Percentiles rank a stretch among this genome's conserved stretches.
These are phyloP conservation scores for Trissoscelio sp. DNA, from an alignment of 2,888 invertebrate species.

Conservation along the genomic window DNA sequence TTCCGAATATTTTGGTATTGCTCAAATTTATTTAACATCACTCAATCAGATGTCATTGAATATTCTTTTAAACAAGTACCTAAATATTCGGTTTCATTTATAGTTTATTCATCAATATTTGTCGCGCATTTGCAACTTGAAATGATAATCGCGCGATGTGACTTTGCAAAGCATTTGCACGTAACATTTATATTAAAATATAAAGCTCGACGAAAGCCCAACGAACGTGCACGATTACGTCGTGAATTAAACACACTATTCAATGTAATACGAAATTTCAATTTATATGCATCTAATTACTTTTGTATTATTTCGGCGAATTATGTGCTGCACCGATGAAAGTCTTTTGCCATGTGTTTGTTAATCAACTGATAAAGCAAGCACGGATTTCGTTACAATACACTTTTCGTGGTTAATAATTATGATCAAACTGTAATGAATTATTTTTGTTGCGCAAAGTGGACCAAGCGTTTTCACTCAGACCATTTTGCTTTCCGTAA, in stretches of 20 bases:
- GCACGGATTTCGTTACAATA: slow-evolving; percentile 16
- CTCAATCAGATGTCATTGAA: background rate
- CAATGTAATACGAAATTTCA: slow-evolving; percentile 20
- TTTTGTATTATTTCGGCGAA: slow-evolving; percentile 25
- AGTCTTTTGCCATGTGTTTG: slow-evolving; percentile 7
- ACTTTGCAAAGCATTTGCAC: slow-evolving; percentile 12
- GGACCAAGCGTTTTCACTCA: slow-evolving; percentile 12
- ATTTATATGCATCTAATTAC: slow-evolving; percentile 42
- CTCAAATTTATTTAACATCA: background rate
- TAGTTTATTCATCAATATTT: slow-evolving; percentile 8
- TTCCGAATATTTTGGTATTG: too few relatives aligned
- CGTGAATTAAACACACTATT: slow-evolving; percentile 14
- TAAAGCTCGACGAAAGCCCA: slow-evolving; percentile 21
- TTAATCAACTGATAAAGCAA: slow-evolving; percentile 25
- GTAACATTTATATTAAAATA: slow-evolving; percentile 38
- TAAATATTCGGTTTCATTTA: slow-evolving; percentile 12
- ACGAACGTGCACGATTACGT: slow-evolving; percentile 11
- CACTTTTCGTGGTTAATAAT: slow-evolving; percentile 9
- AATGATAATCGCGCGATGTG: slow-evolving; percentile 22
- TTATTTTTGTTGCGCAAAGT: slow-evolving; percentile 1
- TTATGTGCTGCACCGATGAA: background rate
- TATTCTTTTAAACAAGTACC: slow-evolving; percentile 6
- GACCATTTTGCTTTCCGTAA: slow-evolving; percentile 1
- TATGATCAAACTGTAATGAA: background rate
- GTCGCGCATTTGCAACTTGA: slow-evolving; percentile 5